These are phyloP conservation scores for Apodemia hepburni DNA, from an alignment of 2,888 invertebrate genomes.

Conservation along the genomic window DNA sequence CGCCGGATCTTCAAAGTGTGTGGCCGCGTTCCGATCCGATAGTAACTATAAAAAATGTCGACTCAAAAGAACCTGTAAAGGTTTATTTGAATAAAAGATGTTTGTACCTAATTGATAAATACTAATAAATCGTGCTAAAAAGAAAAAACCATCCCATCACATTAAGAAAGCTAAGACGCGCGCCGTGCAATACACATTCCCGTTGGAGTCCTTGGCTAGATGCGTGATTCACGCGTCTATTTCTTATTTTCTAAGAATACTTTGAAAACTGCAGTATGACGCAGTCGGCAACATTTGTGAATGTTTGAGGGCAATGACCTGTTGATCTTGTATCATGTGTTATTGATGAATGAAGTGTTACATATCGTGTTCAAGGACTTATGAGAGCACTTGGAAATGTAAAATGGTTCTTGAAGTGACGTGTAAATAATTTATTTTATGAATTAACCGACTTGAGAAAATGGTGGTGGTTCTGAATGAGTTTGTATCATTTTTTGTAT, in stretches of 20 bases:
- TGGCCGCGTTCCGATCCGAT: too few species aligned
- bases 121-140: too few species aligned
- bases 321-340: conserved; percentile 42
- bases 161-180: background rate
- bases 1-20: too few species aligned
- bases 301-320: conserved; percentile 53
- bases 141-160: too few species aligned
- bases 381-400: background rate
- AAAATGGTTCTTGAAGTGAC: background rate
- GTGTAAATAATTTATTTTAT: background rate
- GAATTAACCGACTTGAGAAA: too few species aligned
- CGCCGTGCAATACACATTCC: conserved; percentile 35
- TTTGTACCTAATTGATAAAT: too few species aligned
- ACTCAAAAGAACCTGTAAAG: too few species aligned
- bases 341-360: conserved; percentile 27
- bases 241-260: conserved; percentile 75
- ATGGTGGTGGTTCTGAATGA: too few species aligned
- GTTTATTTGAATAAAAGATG: too few species aligned
- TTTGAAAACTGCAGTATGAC: conserved; percentile 72
- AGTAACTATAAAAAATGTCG: too few species aligned
- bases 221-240: conserved; percentile 66
- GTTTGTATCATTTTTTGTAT: too few species aligned
- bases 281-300: conserved; percentile 47
- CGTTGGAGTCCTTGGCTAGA: conserved; percentile 60
- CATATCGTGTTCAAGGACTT: conserved; percentile 12